phyloP scores from a whole-genome alignment of 35 echinoderm and acorn worm genomes.

The Ptychodera flava region DNA sequence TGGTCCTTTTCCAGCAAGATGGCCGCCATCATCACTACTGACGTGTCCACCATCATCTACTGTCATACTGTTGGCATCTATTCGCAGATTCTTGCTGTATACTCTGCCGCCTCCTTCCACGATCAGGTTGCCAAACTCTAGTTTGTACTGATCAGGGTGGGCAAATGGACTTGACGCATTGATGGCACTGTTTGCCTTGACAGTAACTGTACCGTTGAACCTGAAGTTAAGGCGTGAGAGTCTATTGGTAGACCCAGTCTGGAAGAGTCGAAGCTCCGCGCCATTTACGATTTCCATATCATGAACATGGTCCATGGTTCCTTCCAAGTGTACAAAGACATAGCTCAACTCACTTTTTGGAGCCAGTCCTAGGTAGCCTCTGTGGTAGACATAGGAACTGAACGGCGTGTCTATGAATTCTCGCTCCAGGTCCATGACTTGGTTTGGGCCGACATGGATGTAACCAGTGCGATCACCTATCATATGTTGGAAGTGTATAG shows the following conservation, averaged over 20 bases:
- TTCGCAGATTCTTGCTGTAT: constrained; percentile 57
- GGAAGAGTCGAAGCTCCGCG: constrained; percentile 29
- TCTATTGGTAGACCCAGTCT: constrained; percentile 57
- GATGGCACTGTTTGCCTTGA: constrained; percentile 56
- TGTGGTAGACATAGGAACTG: constrained; percentile 66
- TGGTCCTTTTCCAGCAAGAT: constrained; percentile 47
- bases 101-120: constrained; percentile 83
- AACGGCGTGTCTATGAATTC: constrained; percentile 60
- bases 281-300: constrained; percentile 73
- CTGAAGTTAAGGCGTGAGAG: constrained; percentile 34
- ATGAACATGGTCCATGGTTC: constrained; percentile 73
- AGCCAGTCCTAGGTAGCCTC: constrained; percentile 57
- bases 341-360: constrained; percentile 53
- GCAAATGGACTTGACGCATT: constrained; percentile 63
- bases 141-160: constrained; percentile 45
- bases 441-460: constrained; percentile 83
- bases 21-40: constrained; percentile 71
- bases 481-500: constrained; percentile 62
- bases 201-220: constrained; percentile 48
- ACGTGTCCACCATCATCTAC: constrained; percentile 87
- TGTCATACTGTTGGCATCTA: constrained; percentile 49
- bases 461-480: constrained; percentile 74
- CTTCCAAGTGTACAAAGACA: constrained; percentile 66
- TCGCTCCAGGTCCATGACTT: constrained; percentile 67
- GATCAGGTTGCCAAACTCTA: constrained; percentile 28